phyloP scores from a whole-genome alignment of 2,888 invertebrate species.

The Eudemis profundana region DNA sequence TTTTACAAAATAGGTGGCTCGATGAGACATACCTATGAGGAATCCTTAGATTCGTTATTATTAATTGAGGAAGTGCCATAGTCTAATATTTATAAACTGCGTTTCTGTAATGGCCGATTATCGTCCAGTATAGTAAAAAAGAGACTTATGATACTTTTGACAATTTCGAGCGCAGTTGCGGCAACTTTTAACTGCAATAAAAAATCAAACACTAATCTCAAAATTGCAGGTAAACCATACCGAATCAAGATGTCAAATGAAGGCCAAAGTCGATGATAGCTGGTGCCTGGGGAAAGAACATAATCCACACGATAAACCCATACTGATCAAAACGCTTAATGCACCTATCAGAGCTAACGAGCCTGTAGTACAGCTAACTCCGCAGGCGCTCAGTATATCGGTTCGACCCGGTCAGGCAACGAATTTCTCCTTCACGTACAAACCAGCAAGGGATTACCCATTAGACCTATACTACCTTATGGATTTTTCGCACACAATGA shows the following conservation, averaged over 20 bases:
- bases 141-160: too few relatives aligned
- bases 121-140: too few relatives aligned
- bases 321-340: constrained; percentile 44
- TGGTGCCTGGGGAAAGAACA: constrained; percentile 50
- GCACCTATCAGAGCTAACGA: constrained; percentile 60
- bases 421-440: constrained; percentile 71
- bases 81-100: too few relatives aligned
- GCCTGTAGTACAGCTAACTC: constrained; percentile 65
- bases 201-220: neutral
- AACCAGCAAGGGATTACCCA: constrained; percentile 88
- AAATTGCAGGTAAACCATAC: constrained; percentile 49
- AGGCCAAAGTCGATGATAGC: constrained; percentile 16
- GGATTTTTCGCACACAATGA: constrained; percentile 90
- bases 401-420: constrained; percentile 60
- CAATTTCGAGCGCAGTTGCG: too few relatives aligned
- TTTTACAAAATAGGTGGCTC: too few relatives aligned
- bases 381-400: constrained; percentile 66
- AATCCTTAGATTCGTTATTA: too few relatives aligned
- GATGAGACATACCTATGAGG: too few relatives aligned
- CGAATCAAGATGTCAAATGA: constrained; percentile 49
- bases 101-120: too few relatives aligned
- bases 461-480: constrained; percentile 91
- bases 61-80: too few relatives aligned
- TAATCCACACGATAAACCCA: constrained; percentile 47
- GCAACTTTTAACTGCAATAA: neutral